Evolutionary conservation across 2,797 vertebrate genomes (phyloP).

Genomic region (Apogon hyalosoma): DNA sequence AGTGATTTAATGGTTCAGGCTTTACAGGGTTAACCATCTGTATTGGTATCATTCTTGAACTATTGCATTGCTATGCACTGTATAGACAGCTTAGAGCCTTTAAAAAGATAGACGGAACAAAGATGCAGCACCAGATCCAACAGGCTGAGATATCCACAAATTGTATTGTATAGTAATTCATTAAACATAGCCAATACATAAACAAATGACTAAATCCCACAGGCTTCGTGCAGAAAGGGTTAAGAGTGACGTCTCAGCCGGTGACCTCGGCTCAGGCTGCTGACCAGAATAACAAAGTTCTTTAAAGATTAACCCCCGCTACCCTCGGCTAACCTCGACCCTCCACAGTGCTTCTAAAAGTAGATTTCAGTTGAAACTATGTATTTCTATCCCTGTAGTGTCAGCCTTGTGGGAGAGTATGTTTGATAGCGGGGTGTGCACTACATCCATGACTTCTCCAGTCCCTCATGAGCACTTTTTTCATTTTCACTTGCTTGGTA

Average conservation of each 20-base stretch:
- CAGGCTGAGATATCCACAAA: too few relatives aligned
- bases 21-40: too few relatives aligned
- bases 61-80: too few relatives aligned
- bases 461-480: slow-evolving; percentile 32
- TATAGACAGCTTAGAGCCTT: too few relatives aligned
- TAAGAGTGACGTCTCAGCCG: slow-evolving; percentile 36
- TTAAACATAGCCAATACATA: slow-evolving; percentile 9
- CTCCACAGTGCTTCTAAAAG: slow-evolving; percentile 67
- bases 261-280: slow-evolving; percentile 51
- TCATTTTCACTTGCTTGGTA: slow-evolving; percentile 34
- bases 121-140: too few relatives aligned
- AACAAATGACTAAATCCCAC: not conserved
- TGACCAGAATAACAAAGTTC: slow-evolving; percentile 66
- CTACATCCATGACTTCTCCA: slow-evolving; percentile 16
- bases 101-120: too few relatives aligned
- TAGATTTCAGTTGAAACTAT: slow-evolving; percentile 52
- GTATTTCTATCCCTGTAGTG: slow-evolving; percentile 50
- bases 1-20: too few relatives aligned
- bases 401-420: slow-evolving; percentile 51
- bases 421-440: not conserved
- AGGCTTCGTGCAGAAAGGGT: slow-evolving; percentile 24
- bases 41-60: too few relatives aligned
- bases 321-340: slow-evolving; percentile 60
- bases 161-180: too few relatives aligned
- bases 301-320: slow-evolving; percentile 39